Evolutionary conservation across 2,888 invertebrate genomes (phyloP).

Genomic region (Mimas tiliae): DNA sequence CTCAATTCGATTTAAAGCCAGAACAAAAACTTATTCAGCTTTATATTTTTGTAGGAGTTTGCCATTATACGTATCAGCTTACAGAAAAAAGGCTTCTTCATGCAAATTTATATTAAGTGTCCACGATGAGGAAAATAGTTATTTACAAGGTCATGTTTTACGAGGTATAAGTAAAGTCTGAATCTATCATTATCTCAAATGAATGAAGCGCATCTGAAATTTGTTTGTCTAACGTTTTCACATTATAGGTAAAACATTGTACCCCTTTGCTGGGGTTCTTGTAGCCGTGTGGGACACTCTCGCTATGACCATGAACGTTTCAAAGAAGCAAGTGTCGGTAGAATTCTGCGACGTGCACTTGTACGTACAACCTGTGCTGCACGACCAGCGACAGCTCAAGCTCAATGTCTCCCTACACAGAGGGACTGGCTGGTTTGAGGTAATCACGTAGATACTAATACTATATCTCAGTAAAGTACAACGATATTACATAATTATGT

Average conservation of each 20-base stretch:
- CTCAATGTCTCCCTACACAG: conserved; percentile 85
- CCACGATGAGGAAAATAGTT: conserved; percentile 57
- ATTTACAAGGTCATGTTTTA: conserved; percentile 54
- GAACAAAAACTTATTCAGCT: neutral
- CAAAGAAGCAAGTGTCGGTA: conserved; percentile 87
- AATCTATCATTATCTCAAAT: neutral
- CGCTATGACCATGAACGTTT: conserved; percentile 81
- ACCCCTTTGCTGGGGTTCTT: conserved; percentile 91
- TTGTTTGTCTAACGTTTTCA: conserved; percentile 9
- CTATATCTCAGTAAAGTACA: no score
- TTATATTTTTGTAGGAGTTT: conserved; percentile 49
- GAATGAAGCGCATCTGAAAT: neutral
- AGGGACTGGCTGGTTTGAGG: conserved; percentile 86
- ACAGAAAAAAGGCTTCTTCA: conserved; percentile 47
- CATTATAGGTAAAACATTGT: conserved; percentile 87
- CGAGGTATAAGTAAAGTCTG: conserved; percentile 46
- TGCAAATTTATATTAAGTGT: conserved; percentile 48
- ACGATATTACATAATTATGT: neutral
- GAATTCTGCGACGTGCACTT: conserved; percentile 87
- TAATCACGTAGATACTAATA: conserved; percentile 38
- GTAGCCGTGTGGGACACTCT: conserved; percentile 89
- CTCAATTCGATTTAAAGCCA: neutral
- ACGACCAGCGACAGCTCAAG: conserved; percentile 78
- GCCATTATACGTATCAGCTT: conserved; percentile 47
- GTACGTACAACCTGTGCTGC: conserved; percentile 84